Evolutionary conservation across 2,888 invertebrate genomes (phyloP).

Genomic region (Melolontha melolontha): DNA sequence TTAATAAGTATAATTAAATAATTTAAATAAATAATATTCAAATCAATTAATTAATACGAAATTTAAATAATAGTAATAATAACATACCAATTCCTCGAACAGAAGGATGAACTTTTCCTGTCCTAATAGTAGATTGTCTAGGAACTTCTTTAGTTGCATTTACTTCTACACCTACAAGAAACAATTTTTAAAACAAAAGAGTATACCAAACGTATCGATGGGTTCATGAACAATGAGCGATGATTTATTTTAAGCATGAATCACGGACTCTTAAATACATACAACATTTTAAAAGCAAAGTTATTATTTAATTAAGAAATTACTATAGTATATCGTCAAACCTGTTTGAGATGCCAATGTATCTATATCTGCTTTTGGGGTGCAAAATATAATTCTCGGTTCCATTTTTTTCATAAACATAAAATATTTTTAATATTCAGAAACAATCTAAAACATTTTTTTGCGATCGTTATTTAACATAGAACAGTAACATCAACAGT

Average conservation of each 20-base stretch:
- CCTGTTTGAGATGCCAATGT: conserved; percentile 29
- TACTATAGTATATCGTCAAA: conserved; percentile 25
- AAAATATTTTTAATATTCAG: conserved; percentile 1
- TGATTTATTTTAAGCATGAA: conserved; percentile 1
- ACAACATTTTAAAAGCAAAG: neutral
- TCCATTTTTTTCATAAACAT: conserved; percentile 52
- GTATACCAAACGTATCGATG: too few species aligned
- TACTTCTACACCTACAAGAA: conserved; percentile 30
- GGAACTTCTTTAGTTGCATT: conserved; percentile 24
- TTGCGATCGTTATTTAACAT: neutral
- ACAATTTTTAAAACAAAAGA: conserved; percentile 17
- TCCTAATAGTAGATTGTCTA: conserved; percentile 5
- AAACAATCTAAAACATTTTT: neutral
- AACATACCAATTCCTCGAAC: conserved; percentile 24
- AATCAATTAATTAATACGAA: too few species aligned
- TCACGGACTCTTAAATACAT: conserved; percentile 5
- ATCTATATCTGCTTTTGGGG: conserved; percentile 54
- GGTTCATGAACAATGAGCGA: conserved; percentile 1
- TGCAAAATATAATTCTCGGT: conserved; percentile 59
- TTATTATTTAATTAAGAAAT: conserved; percentile 27
- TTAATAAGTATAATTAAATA: too few species aligned
- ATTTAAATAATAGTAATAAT: too few species aligned
- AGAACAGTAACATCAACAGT: neutral
- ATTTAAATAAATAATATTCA: too few species aligned
- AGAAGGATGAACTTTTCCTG: neutral